These are phyloP conservation scores for Lagocephalus sceleratus DNA, from an alignment of 2,797 vertebrate species.

Conservation along the genomic window DNA sequence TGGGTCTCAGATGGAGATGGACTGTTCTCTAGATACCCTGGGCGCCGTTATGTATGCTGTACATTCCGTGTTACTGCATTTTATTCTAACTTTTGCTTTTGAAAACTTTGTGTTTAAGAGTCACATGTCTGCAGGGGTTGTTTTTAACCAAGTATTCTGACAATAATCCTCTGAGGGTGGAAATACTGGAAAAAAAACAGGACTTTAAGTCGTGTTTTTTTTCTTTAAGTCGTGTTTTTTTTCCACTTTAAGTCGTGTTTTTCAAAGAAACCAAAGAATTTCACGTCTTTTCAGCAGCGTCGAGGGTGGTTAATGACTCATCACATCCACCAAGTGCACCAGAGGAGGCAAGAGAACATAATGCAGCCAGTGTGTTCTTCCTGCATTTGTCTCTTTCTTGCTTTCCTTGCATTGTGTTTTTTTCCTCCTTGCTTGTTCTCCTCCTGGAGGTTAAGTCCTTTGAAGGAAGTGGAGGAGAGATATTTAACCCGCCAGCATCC, in stretches of 20 bases:
- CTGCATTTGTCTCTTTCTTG: constrained; percentile 57
- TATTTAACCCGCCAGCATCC: constrained; percentile 45
- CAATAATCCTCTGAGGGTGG: neutral
- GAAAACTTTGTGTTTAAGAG: constrained; percentile 8
- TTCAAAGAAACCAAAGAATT: neutral
- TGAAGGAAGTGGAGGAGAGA: too few relatives aligned
- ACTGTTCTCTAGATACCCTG: constrained; percentile 14
- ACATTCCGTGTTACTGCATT: constrained; percentile 7
- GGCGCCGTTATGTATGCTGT: constrained; percentile 13
- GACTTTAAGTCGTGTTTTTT: neutral
- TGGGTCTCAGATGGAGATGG: too few relatives aligned
- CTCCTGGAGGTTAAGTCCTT: constrained; percentile 11
- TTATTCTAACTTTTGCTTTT: constrained; percentile 8
- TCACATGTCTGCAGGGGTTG: neutral
- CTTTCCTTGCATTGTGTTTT: constrained; percentile 63
- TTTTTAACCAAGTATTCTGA: neutral
- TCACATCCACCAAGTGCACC: constrained; percentile 27
- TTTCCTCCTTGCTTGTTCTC: constrained; percentile 31
- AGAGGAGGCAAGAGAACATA: constrained; percentile 37
- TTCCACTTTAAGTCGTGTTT: too few relatives aligned
- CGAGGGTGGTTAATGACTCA: neutral
- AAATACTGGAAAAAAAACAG: neutral
- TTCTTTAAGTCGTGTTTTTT: too few relatives aligned
- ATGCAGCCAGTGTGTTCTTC: constrained; percentile 42
- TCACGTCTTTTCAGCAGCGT: constrained; percentile 8